Evolutionary conservation across 2,888 invertebrate species (phyloP).

Genomic region (Trichogramma evanescens): DNA sequence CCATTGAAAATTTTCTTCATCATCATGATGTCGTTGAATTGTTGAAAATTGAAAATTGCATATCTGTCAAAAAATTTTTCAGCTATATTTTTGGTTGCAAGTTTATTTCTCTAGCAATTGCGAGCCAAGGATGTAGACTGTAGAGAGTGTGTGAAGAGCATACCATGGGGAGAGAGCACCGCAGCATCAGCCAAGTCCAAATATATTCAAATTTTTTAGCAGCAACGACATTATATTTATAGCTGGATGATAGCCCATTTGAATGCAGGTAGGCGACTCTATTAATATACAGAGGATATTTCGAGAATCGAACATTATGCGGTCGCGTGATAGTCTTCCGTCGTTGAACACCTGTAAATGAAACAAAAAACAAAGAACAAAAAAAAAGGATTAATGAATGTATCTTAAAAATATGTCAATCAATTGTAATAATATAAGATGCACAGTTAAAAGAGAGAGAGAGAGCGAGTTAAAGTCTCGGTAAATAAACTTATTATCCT

Average conservation of each 20-base stretch:
- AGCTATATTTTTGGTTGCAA: not conserved
- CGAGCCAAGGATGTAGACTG: not conserved
- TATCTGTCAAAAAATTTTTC: no score
- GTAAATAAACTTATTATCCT: no score
- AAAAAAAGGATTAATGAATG: no score
- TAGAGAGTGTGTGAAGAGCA: conserved; percentile 16
- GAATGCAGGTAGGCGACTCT: conserved; percentile 15
- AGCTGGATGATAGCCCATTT: conserved; percentile 12
- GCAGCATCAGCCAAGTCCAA: conserved; percentile 7
- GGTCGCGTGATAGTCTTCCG: no score
- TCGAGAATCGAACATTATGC: conserved; percentile 13
- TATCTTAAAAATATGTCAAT: no score
- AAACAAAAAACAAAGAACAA: no score
- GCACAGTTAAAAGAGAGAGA: no score
- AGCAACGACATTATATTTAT: conserved; percentile 20
- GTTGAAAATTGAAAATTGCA: no score
- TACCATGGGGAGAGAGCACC: conserved; percentile 9
- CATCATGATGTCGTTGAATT: conserved; percentile 24
- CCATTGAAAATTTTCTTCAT: conserved; percentile 34
- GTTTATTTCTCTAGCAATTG: conserved; percentile 7
- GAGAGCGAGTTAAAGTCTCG: no score
- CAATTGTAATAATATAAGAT: no score
- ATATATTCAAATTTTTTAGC: conserved; percentile 17
- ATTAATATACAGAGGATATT: conserved; percentile 17
- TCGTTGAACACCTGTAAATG: no score